Evolutionary conservation across 2,113 vertebrate genomes (phyloP), one percentile per base, ranked within the genome.

Genomic region (Calyptommatus sinebrachiatus): DNA sequence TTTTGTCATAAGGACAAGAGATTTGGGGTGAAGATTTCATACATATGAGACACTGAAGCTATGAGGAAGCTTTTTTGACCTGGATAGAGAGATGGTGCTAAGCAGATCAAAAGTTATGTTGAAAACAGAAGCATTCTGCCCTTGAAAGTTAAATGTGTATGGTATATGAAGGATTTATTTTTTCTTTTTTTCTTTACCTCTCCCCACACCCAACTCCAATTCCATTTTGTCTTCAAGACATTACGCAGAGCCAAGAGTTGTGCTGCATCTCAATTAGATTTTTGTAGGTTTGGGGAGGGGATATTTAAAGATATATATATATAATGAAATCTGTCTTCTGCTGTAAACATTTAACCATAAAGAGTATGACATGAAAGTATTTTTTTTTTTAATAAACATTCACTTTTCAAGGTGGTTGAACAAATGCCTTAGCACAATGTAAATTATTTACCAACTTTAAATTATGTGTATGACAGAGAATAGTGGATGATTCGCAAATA

Each of bases 401-500:
- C 86, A 26, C 1, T 80, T 76, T 50, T 78, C n/a, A 89, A 90
- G 57, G 8, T 73, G 28, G 1, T 4, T 35, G 80, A 90, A 87
- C 77, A 0, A 84, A 84, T 87, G 76, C 85, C 21, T 26, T 7
- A 62, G 12, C 31, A 12, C 0, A 81, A 69, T 72, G 85, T 87
- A 78, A 86, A 81, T 82, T 88, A 87, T 89, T 88, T 86, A 78
- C 35, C 35, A 84, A 79, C 26, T 88, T 87, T 78, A 87, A 87
- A 87, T 86, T 41, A 62, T 82, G 84, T 83, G 50, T 83, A 69
- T 85, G 63, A 87, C 82, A 85, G 83, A 78, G 18, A 68, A 84
- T 63, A 82, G n/a, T 53, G 90, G 88, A 88, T 76, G 20, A 61
- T 75, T 86, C 79, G 85, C 5, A 91, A 90, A 86, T 85, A 88